Base-by-base conservation (phyloP, 30 jellyfish, hydroid and myxozoan genomes). In the Euphysa ruthae region DNA sequence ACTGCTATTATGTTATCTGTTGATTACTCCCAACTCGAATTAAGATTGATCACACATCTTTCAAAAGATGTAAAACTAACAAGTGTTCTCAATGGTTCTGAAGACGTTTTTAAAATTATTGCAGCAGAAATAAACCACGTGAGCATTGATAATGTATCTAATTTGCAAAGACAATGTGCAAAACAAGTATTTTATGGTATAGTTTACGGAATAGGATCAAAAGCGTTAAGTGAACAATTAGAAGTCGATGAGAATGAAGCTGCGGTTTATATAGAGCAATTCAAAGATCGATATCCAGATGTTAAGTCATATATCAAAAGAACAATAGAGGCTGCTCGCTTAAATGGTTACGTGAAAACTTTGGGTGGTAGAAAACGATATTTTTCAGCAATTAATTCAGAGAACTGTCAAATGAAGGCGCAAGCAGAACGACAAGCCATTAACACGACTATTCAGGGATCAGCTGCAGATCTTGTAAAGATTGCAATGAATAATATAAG, bases 341-440 rank as follows among this genome's bases (percentile, higher is more conserved):
- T 55, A 18, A 74, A 79, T 26, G 94, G 97, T 19, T 88, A 52
- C 54, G 94, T 88, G 6, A 52, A 44, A 29, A 88, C 94, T 0
- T 32, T 79, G 71, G 49, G 72, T 8, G 85, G 85, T 1, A 68
- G 97, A 58, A 58, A 79, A 34, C 73, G 97, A 24, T 88, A 79
- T 52, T 71, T 88, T n/a, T 22, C 87, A 18, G 61, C 92, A 32
- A 73, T 88, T 7, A 79, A 81, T 24, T 81, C 97, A 13, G 35
- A 43, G 22, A 75, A 61, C 64, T 32, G 29, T n/a, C 91, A 79
- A 30, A 82, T 88, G 27, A 58, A 78, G 63, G 33, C 91, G 35
- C 97, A 79, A 30, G 97, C 97, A 23, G 97, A 88, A 79, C 69
- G 97, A 42, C 97, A 88, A 70, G 93, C 97, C 3, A 94, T 88